A percentile compares a stretch with the other conserved stretches of the same genome.
Evolutionary conservation across 2,888 invertebrate species (phyloP).

Genomic region (Apamea epomidion): DNA sequence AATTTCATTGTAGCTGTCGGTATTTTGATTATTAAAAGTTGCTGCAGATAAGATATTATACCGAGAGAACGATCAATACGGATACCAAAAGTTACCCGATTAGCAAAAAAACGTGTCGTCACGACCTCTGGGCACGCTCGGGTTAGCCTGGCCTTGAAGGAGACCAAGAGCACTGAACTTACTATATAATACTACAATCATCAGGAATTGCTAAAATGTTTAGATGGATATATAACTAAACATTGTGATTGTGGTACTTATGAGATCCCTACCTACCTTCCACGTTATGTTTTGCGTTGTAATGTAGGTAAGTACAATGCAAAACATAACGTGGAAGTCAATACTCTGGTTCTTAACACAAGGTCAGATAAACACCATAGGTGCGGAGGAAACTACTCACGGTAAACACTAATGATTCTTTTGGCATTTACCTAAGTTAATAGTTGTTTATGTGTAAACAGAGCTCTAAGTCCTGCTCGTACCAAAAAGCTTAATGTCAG

Average conservation of each 20-base stretch:
- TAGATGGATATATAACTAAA: not conserved
- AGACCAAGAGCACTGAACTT: slow-evolving; percentile 39
- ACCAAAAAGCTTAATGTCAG: not conserved
- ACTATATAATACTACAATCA: not conserved
- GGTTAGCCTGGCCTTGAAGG: slow-evolving; percentile 53
- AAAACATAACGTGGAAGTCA: not conserved
- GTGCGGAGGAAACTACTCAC: not conserved
- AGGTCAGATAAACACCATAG: slow-evolving; percentile 10
- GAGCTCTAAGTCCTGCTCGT: not conserved
- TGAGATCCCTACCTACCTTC: not conserved
- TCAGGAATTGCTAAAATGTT: not conserved
- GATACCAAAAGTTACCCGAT: slow-evolving; percentile 3
- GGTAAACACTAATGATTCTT: slow-evolving; percentile 14
- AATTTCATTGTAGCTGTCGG: not conserved
- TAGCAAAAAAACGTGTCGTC: slow-evolving; percentile 47
- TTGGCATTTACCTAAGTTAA: slow-evolving; percentile 11
- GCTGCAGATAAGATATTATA: not conserved
- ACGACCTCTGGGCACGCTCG: slow-evolving; percentile 40
- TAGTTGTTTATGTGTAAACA: not conserved
- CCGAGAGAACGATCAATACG: not conserved
- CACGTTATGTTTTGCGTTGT: no score
- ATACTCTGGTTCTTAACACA: slow-evolving; percentile 8
- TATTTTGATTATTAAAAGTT: not conserved
- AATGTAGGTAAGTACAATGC: no score
- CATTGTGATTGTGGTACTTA: not conserved